Conservation (phyloP, 2,113 vertebrate species). For the Ailuropoda melanoleuca region DNA sequence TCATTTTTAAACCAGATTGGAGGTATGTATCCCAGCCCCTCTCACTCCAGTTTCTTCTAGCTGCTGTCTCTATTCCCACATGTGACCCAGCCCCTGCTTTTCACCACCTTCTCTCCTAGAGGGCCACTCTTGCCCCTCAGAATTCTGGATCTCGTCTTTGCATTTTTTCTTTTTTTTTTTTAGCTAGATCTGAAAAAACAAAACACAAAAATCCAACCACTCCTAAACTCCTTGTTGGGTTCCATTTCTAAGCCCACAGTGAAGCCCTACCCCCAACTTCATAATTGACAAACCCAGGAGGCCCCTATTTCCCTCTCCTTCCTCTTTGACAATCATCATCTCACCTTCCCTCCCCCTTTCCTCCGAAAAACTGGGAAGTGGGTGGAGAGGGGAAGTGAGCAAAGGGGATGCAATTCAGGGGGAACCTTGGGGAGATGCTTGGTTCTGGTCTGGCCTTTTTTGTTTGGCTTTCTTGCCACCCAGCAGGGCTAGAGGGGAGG, state of each 20-base stretch:
- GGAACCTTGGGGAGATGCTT: not conserved
- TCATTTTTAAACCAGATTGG: not conserved
- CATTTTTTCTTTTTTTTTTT: not conserved
- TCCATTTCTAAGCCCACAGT: not conserved
- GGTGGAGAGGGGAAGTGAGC: slow-evolving; percentile 34
- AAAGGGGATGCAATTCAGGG: not conserved
- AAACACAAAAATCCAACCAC: not conserved
- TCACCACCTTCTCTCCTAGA: not conserved
- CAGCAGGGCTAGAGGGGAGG: not conserved
- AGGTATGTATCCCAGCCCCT: not conserved
- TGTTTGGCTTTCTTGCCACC: not conserved
- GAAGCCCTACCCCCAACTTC: not conserved
- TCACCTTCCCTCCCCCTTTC: not conserved
- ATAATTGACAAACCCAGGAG: not conserved
- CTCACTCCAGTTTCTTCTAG: not conserved
- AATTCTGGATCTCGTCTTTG: not conserved
- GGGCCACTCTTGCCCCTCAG: not conserved
- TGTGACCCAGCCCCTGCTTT: not conserved
- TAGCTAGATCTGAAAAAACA: not conserved
- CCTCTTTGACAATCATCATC: not conserved
- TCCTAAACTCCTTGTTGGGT: not conserved
- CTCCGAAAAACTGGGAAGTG: slow-evolving; percentile 11
- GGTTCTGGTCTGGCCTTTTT: not conserved
- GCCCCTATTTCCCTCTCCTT: not conserved
- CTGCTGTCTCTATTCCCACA: not conserved